Percentiles rank a stretch among this genome's conserved stretches.
These are phyloP conservation scores for Drosophila kohkoa DNA, from an alignment of 1,140 invertebrate species.

Conservation along the genomic window DNA sequence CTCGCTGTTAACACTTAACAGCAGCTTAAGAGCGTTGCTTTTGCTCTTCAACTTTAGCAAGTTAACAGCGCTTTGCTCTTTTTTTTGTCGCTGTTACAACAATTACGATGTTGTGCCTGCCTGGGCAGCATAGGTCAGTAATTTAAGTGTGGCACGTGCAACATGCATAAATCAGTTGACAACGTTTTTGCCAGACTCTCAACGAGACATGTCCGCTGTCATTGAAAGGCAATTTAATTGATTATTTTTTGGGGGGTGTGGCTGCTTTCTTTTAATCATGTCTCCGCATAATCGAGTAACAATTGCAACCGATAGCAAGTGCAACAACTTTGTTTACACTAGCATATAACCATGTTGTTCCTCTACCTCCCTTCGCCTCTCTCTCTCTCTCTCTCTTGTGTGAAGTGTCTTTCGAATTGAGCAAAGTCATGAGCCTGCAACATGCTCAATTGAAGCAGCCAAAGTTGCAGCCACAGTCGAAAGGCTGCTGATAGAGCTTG, in stretches of 20 bases:
- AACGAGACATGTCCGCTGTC: not conserved
- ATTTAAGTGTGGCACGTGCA: conserved; percentile 32
- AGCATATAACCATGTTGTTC: conserved; percentile 33
- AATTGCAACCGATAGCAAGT: conserved; percentile 11
- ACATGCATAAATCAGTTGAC: conserved; percentile 32
- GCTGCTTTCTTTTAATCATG: conserved; percentile 40
- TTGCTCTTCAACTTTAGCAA: not conserved
- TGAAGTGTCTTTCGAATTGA: conserved; percentile 39
- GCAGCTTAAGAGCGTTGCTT: conserved; percentile 35
- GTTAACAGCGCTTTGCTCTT: conserved; percentile 25
- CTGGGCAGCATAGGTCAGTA: conserved; percentile 24
- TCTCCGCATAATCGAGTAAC: conserved; percentile 21
- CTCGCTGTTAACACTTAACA: conserved; percentile 29
- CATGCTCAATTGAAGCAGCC: conserved; percentile 18
- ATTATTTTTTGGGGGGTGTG: conserved; percentile 30
- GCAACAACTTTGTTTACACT: conserved; percentile 10
- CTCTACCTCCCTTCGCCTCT: conserved; percentile 1
- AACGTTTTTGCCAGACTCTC: not conserved
- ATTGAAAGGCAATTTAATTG: conserved; percentile 27
- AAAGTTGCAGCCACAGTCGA: not conserved
- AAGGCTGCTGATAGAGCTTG: conserved; percentile 34
- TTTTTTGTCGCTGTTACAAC: not conserved
- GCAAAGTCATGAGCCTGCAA: conserved; percentile 53
- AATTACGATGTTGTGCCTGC: conserved; percentile 4
- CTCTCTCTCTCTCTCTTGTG: no score